These are phyloP conservation scores for Mareca strepera DNA, from an alignment of 2,797 vertebrate genomes.

Conservation along the genomic window DNA sequence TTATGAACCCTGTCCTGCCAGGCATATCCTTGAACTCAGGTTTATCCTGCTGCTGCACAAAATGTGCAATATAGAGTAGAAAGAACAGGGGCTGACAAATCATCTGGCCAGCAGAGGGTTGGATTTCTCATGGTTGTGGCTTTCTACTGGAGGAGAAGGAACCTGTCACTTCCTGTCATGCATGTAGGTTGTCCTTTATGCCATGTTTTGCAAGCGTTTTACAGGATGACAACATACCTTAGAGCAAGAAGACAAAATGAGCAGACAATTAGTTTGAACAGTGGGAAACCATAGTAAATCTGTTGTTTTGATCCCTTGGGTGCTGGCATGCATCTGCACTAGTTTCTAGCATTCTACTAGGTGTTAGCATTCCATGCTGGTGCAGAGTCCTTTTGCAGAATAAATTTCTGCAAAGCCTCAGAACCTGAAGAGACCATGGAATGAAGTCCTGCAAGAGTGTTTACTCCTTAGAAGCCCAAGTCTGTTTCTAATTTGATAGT, in stretches of 20 bases:
- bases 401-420: neutral
- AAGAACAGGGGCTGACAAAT: neutral
- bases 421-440: neutral
- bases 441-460: neutral
- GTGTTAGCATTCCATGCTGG: accelerated
- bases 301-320: too few relatives aligned
- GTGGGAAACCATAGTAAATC: neutral
- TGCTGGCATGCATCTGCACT: neutral
- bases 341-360: too few relatives aligned
- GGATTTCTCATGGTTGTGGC: neutral
- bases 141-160: neutral
- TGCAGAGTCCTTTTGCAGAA: neutral
- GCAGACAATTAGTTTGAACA: neutral
- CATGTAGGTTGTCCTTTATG: neutral
- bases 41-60: neutral
- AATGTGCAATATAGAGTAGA: neutral
- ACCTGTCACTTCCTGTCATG: neutral
- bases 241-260: neutral
- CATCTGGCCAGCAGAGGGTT: neutral
- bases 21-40: neutral
- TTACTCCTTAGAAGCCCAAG: neutral
- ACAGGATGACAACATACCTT: neutral
- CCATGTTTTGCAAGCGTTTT: neutral
- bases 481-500: neutral
- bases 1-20: neutral